A percentile compares a stretch with the other conserved stretches of the same genome.
phyloP scores from a whole-genome alignment of 2,797 vertebrate species.

The Kryptopterus vitreolus region DNA sequence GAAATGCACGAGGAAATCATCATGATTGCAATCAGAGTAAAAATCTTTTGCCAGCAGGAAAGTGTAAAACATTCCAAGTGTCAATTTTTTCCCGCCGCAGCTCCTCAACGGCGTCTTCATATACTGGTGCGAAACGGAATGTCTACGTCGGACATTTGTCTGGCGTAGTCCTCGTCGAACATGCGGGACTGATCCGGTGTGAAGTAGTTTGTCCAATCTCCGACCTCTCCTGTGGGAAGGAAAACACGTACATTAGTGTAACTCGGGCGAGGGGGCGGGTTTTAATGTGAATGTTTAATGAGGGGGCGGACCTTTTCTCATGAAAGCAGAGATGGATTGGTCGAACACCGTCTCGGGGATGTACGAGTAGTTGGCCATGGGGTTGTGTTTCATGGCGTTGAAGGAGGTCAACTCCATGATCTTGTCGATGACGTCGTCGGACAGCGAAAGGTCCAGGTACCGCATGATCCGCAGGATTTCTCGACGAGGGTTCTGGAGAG shows the following conservation, averaged over 20 bases:
- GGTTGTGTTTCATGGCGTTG: conserved; percentile 85
- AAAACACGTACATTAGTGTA: not conserved
- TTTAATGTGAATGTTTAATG: no score
- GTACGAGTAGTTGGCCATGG: conserved; percentile 82
- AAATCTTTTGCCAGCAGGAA: no score
- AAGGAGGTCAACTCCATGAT: conserved; percentile 84
- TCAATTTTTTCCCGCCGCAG: no score
- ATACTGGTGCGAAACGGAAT: conserved; percentile 71
- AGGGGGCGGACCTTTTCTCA: conserved; percentile 91
- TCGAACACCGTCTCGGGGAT: conserved; percentile 74
- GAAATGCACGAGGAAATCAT: no score
- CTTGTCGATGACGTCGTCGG: conserved; percentile 70
- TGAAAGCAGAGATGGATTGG: conserved; percentile 79
- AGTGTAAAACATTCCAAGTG: no score
- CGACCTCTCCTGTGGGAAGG: conserved; percentile 73
- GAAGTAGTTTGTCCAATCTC: conserved; percentile 83
- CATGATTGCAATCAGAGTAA: no score
- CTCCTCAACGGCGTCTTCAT: not conserved
- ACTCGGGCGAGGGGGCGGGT: no score
- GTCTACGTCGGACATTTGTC: conserved; percentile 71
- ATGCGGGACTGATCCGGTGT: conserved; percentile 70
- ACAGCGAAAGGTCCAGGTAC: conserved; percentile 76
- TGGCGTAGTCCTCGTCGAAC: conserved; percentile 79
- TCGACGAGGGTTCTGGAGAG: conserved; percentile 79
- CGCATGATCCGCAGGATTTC: conserved; percentile 81